Conservation (phyloP, 2,797 vertebrate genomes). For the Acrossocheilus wenchowensis region DNA sequence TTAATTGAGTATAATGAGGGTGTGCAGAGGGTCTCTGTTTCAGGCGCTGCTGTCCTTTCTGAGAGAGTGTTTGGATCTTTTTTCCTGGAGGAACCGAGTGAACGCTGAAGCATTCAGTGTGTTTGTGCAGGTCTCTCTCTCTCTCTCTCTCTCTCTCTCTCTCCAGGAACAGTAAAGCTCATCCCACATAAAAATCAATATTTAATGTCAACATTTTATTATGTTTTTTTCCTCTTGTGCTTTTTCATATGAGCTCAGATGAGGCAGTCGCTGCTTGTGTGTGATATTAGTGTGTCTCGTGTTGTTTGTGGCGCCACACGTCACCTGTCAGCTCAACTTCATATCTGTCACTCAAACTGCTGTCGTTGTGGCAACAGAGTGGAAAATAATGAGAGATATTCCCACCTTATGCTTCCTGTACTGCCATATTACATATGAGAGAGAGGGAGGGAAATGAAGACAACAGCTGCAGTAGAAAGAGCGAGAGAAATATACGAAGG, state of each 20-base stretch:
- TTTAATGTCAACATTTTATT: slow-evolving; percentile 58
- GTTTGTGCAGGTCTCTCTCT: slow-evolving; percentile 11
- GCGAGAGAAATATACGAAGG: background rate
- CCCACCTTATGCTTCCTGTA: slow-evolving; percentile 8
- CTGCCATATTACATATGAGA: background rate
- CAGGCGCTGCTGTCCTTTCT: slow-evolving; percentile 42
- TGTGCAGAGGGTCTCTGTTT: slow-evolving; percentile 58
- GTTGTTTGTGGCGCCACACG: background rate
- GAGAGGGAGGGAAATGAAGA: background rate
- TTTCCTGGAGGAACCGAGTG: background rate
- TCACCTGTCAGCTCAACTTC: slow-evolving; percentile 39
- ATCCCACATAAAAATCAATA: slow-evolving; percentile 59
- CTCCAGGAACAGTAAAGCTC: slow-evolving; percentile 36
- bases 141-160: slow-evolving; percentile 10
- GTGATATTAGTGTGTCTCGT: slow-evolving; percentile 1
- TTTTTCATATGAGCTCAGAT: slow-evolving; percentile 6
- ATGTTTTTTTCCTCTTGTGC: slow-evolving; percentile 23
- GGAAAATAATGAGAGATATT: slow-evolving; percentile 34
- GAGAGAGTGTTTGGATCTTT: background rate
- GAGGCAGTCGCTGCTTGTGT: background rate
- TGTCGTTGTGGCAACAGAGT: slow-evolving; percentile 48
- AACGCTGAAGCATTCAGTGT: slow-evolving; percentile 12
- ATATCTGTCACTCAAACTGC: slow-evolving; percentile 50
- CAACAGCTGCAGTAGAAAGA: background rate
- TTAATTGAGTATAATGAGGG: slow-evolving; percentile 78